Base-by-base conservation (phyloP, 2,888 invertebrate genomes). In the Cistogaster globosa region DNA sequence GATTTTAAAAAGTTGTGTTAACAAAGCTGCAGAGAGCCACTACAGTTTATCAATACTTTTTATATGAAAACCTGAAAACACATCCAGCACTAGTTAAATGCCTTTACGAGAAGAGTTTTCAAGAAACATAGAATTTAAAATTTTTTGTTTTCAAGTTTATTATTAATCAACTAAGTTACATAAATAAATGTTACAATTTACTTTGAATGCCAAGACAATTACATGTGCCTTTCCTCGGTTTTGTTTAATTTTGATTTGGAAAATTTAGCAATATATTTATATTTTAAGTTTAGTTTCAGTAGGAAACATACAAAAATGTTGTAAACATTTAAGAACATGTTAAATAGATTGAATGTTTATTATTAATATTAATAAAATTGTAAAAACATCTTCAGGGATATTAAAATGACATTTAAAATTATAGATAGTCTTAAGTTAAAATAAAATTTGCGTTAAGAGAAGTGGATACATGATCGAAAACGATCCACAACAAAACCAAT, bases 381-480 rank as follows among this genome's bases (percentile, higher is more conserved):
- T 45, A 63, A 75, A 20, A 57, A 68, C 45, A 22, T 48, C 14
- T 58, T 69, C 32, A 38, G 11, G 12, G 32, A 11, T 16, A 53
- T 68, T 65, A 69, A 75, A 81, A 74, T 18, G 36, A 75, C 75
- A 69, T 62, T 76, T 51, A 51, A 63, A 76, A 51, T 76, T 71
- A 76, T 51, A 58, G 32, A 55, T 80, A 74, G 58, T 78, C 74
- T 82, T 75, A 78, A 69, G 53, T 68, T 62, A 68, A 77, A 58
- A 72, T 58, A 58, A 58, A 48, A 68, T 55, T 81, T 84, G 45
- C 62, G 60, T 84, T 84, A 74, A 53, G 53, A 55, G 51, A 42
- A 55, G 60, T 53, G 51, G 51, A 18, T 20, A 74, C 45, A 63
- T n/a, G 57, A 45, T 75, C 45, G 45, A 81, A 68, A 81, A 81